Evolutionary conservation across 2,113 vertebrate genomes (phyloP), one percentile per base, ranked within the genome.

Genomic region (Anseranas semipalmata): DNA sequence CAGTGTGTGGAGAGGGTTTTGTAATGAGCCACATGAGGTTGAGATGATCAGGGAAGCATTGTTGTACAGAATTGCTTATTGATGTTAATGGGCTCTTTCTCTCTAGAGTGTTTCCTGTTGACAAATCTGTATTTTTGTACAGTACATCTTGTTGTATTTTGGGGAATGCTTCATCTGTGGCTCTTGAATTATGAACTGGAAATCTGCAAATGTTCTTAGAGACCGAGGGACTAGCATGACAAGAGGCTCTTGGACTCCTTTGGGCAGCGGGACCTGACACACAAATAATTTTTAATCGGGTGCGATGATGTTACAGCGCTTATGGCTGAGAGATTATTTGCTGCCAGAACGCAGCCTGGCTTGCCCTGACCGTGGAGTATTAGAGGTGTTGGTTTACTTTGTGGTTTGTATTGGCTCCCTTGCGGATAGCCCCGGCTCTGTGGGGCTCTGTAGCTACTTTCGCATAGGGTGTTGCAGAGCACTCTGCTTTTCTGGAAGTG

Each of bases 171-270:
- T 90, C 0, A 0, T 67, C 88, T 83, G 52, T 18, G 45, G 55
- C 45, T 94, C 3, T 89, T 96, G 88, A 96, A 82, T 93, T 93
- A 78, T 33, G 43, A 62, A 46, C 87, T 80, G 90, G 25, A 84
- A 93, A 89, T 73, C 78, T 92, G 71, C 68, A 82, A 46, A 90
- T 67, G 45, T 27, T 91, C 58, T 76, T 92, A 20, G 48, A 80
- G 46, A 45, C 43, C 12, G 63, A 56, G 75, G 32, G 76, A 82
- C 25, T 60, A 41, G 53, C 84, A 76, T 5, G 3, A 56, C 41
- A 17, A 45, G 76, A 85, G 63, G 32, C 66, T 60, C 43, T 27
- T 12, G 68, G 73, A 59, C 39, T 80, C 46, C 82, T 88, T 52
- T 0, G 1, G 71, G 75, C 45, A 82, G 48, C 19, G 25, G 75